Base-by-base conservation (phyloP, 2,888 invertebrate genomes). In the Chrysina gloriosa region DNA sequence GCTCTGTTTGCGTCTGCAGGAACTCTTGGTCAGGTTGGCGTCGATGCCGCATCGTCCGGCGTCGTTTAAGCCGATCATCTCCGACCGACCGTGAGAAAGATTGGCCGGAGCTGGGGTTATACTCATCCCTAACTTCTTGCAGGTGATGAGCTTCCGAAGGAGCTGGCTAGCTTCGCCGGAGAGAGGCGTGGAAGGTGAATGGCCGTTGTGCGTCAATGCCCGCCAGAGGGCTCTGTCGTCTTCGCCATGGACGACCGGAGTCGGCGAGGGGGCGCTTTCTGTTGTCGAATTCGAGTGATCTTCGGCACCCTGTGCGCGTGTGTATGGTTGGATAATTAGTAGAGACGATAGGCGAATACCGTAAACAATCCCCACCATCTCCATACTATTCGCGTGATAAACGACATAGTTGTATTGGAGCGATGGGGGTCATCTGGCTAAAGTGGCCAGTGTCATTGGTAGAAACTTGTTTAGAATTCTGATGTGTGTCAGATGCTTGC, bases 1-100 rank as follows among this genome's bases (percentile, higher is more conserved):
- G 79, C 92, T 92, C 82, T 94, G 93, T 84, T 94, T 94, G 82
- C 93, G 86, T 72, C 93, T 87, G 71, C 91, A 92, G 52, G 89
- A 88, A 66, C 87, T 67, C 63, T 70, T 71, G 21, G 48, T 68
- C 27, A 70, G 27, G n/a, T 64, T 67, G 11, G 66, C 67, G 5
- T 61, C 58, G 14, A 42, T 27, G 25, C 27, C 69, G 65, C 9
- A 50, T 50, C 47, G 39, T 21, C 65, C 42, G 54, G 56, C 68
- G 29, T 66, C 54, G 3, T 48, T 42, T n/a, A 50, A 50, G 29
- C 25, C 31, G 21, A 29, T 45, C 39, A 36, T 50, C 21, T 50
- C 21, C 3, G 16, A 3, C 2, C 52, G 36, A 2, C 54, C 54
- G 9, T 34, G 7, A 11, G 39, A 27, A 7, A 34, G 36, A 25